These are phyloP conservation scores for Caenorhabditis macrosperma DNA, from an alignment of 2,888 invertebrate species.

Conservation along the genomic window DNA sequence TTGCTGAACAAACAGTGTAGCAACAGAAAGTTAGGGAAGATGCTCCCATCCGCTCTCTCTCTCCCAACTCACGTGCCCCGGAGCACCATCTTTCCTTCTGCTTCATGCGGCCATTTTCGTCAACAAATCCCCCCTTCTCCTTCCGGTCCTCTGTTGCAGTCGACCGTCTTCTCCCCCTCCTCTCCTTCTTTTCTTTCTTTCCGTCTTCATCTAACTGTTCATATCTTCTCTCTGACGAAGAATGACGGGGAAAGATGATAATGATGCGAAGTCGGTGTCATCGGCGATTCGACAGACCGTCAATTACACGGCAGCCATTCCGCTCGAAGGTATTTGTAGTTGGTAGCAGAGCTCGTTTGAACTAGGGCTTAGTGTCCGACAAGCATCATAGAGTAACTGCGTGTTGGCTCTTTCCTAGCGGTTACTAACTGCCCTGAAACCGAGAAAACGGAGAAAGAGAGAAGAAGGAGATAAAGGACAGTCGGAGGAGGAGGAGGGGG, in stretches of 20 bases:
- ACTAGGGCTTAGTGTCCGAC: conserved; percentile 20
- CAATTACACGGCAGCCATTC: conserved; percentile 35
- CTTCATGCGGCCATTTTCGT: background rate
- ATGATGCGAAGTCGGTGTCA: conserved; percentile 29
- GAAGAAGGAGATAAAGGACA: background rate
- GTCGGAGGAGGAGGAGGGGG: background rate
- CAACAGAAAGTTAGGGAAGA: conserved; percentile 17
- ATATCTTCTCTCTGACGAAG: background rate
- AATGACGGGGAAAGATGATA: conserved; percentile 1
- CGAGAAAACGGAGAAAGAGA: background rate
- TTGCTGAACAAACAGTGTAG: conserved; percentile 58
- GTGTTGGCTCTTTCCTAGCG: background rate
- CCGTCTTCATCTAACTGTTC: background rate
- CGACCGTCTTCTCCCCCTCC: background rate
- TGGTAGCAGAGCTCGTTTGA: conserved; percentile 9
- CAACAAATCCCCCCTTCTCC: conserved; percentile 6
- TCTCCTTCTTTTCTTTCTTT: conserved; percentile 1
- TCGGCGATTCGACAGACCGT: conserved; percentile 28
- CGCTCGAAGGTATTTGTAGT: conserved; percentile 30
- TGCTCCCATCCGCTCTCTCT: background rate
- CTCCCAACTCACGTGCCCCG: background rate
- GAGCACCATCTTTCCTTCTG: background rate
- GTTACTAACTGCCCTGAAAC: no score
- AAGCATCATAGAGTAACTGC: background rate
- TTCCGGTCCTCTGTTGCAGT: conserved; percentile 9